These are phyloP conservation scores for Pentalonia nigronervosa DNA, from an alignment of 1,140 invertebrate genomes.

Conservation along the genomic window DNA sequence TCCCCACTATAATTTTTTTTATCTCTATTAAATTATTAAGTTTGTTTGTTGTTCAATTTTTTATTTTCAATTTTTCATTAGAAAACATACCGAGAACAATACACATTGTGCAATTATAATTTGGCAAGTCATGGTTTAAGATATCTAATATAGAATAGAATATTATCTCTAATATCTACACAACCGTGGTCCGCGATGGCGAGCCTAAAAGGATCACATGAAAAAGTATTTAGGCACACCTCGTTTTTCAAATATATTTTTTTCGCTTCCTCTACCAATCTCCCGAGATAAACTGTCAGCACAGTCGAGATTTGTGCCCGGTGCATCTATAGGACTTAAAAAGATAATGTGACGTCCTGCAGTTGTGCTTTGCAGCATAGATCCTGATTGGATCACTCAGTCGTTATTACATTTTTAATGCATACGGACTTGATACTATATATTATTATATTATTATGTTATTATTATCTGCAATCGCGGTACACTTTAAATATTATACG, in stretches of 20 bases:
- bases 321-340: not conserved
- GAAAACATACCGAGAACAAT: no score
- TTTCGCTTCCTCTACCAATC: not conserved
- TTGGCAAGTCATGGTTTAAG: not conserved
- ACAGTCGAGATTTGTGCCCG: not conserved
- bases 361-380: no score
- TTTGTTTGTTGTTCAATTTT: no score
- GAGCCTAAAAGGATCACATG: no score
- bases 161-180: not conserved
- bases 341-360: not conserved
- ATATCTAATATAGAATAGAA: not conserved
- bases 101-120: not conserved
- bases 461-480: no score
- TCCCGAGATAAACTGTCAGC: not conserved
- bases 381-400: not conserved
- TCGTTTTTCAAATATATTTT: not conserved
- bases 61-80: no score
- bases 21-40: not conserved
- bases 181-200: not conserved
- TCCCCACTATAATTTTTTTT: not conserved
- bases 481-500: no score
- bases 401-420: not conserved
- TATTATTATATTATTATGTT: no score
- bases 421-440: not conserved
- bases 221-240: not conserved